Percentiles rank a stretch among this genome's conserved stretches.
phyloP scores from a whole-genome alignment of 1,140 invertebrate species.

The Hetaerina americana region DNA sequence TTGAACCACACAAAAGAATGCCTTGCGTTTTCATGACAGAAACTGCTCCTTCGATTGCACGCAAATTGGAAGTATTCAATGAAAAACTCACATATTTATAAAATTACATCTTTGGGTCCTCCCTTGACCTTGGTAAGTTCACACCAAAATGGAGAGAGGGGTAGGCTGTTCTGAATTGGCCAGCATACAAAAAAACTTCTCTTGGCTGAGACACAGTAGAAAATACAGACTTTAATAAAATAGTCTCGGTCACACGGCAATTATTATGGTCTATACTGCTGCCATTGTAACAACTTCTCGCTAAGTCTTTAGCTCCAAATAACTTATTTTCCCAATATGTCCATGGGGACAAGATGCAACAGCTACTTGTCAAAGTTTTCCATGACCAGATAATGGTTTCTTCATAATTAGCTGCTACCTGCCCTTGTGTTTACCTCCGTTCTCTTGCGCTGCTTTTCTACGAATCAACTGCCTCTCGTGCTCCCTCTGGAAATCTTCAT shows the following conservation, averaged over 20 bases:
- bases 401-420: neutral
- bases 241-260: neutral
- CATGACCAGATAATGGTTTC: too few relatives aligned
- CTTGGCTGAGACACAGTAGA: neutral
- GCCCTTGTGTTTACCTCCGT: constrained; percentile 5
- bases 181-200: neutral
- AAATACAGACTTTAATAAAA: neutral
- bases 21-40: neutral
- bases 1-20: neutral
- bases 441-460: constrained; percentile 17
- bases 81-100: neutral
- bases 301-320: neutral
- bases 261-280: neutral
- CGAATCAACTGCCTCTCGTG: constrained; percentile 48
- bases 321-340: neutral
- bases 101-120: neutral
- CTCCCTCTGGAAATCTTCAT: constrained; percentile 73
- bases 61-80: neutral
- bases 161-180: too few relatives aligned
- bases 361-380: too few relatives aligned
- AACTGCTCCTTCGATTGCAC: neutral
- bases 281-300: neutral
- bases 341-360: neutral
- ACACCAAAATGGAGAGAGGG: too few relatives aligned
- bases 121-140: neutral